Percentiles rank a stretch among this genome's conserved stretches.
phyloP scores from a whole-genome alignment of 2,113 vertebrate species.

The Nothocercus nigrocapillus region DNA sequence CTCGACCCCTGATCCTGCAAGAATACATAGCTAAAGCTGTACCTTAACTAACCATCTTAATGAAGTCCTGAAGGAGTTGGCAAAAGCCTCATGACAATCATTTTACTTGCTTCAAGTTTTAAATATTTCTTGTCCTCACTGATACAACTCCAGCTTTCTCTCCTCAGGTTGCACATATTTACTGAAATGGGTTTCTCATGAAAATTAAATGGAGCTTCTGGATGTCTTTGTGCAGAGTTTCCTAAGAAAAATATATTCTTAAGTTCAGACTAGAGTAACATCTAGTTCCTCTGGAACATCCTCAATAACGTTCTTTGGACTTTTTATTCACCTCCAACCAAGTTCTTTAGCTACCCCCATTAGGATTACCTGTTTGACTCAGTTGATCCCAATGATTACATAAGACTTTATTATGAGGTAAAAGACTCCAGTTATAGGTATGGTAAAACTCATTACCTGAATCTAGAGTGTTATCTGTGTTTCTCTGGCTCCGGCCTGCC shows the following conservation, averaged over 20 bases:
- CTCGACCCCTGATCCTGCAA: not conserved
- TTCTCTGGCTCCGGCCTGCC: constrained; percentile 76
- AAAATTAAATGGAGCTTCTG: not conserved
- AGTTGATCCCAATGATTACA: not conserved
- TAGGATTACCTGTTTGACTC: not conserved
- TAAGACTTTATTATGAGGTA: not conserved
- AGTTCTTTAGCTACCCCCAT: not conserved
- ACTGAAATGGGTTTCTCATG: not conserved
- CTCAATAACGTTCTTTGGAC: not conserved
- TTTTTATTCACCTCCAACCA: not conserved
- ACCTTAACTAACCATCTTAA: not conserved
- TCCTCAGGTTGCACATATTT: not conserved
- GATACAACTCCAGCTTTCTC: not conserved
- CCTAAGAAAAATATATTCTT: not conserved
- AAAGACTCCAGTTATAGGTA: not conserved
- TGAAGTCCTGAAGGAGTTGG: not conserved
- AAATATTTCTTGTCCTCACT: not conserved
- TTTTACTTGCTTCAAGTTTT: not conserved
- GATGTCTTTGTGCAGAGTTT: not conserved
- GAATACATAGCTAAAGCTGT: not conserved
- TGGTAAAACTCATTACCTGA: constrained; percentile 70
- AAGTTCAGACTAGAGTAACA: not conserved
- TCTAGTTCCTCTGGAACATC: not conserved
- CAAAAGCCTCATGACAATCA: not conserved
- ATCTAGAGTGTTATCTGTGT: constrained; percentile 68